Percentiles rank a stretch among this genome's conserved stretches.
phyloP scores from a whole-genome alignment of 2,888 invertebrate species.

The Itoplectis maculator region DNA sequence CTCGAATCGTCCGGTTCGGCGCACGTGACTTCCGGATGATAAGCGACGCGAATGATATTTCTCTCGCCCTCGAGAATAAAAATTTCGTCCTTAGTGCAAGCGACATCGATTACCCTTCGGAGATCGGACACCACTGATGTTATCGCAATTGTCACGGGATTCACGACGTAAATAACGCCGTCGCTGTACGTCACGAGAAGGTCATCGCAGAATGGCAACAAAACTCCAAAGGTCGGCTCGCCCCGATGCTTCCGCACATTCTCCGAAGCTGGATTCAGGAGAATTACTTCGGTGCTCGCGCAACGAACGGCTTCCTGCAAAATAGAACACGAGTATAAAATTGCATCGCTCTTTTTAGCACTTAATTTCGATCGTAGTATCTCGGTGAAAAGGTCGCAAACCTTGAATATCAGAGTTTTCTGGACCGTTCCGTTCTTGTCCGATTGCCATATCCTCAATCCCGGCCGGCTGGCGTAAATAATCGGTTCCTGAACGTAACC shows the following conservation, averaged over 20 bases:
- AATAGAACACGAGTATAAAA: too few species aligned
- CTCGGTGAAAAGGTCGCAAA: constrained; percentile 72
- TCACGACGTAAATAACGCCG: constrained; percentile 90
- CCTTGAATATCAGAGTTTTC: constrained; percentile 94
- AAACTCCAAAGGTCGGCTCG: constrained; percentile 88
- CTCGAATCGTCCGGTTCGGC: constrained; percentile 65
- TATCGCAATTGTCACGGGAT: constrained; percentile 87
- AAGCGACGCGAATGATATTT: constrained; percentile 91
- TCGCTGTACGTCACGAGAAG: constrained; percentile 91
- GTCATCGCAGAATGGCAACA: constrained; percentile 89
- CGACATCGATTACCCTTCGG: constrained; percentile 84
- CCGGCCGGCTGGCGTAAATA: constrained; percentile 93
- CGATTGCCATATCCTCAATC: constrained; percentile 93
- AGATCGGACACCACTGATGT: constrained; percentile 80
- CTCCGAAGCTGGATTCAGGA: constrained; percentile 89
- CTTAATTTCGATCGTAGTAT: neutral
- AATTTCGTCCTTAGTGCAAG: constrained; percentile 90
- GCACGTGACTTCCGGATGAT: constrained; percentile 87
- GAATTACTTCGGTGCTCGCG: constrained; percentile 87
- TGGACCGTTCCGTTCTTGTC: constrained; percentile 91
- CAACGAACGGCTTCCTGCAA: constrained; percentile 80
- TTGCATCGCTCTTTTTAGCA: too few species aligned
- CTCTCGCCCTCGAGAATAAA: constrained; percentile 93
- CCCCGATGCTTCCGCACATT: constrained; percentile 83
- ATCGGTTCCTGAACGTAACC: constrained; percentile 86